phyloP scores from a whole-genome alignment of 1,140 invertebrate species.

The Sminthurides bifidus region DNA sequence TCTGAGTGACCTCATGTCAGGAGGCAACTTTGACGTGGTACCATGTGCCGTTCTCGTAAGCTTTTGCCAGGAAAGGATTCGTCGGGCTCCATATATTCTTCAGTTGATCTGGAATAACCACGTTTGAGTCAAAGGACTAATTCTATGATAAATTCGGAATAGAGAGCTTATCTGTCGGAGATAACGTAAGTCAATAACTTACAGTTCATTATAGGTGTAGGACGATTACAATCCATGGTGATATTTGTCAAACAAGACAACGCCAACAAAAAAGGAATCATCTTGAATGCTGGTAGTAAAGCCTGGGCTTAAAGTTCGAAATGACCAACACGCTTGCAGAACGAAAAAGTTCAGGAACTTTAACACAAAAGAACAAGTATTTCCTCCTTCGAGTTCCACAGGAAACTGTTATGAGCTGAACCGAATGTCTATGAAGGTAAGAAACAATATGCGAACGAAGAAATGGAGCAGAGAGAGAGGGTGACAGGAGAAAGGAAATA shows the following conservation, averaged over 20 bases:
- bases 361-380: no score
- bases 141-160: neutral
- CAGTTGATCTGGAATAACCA: conserved; percentile 22
- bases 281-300: no score
- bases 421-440: no score
- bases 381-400: no score
- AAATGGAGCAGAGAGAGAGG: no score
- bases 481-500: no score
- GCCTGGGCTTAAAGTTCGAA: no score
- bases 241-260: conserved; percentile 24
- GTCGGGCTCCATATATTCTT: conserved; percentile 31
- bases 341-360: no score
- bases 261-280: conserved; percentile 23
- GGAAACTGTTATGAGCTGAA: no score
- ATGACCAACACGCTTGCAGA: no score
- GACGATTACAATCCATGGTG: conserved; percentile 13
- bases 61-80: conserved; percentile 20
- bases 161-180: neutral
- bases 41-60: conserved; percentile 21
- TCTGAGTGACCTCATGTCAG: conserved; percentile 10
- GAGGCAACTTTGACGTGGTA: conserved; percentile 5
- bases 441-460: no score
- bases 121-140: neutral
- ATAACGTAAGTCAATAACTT: conserved; percentile 4
- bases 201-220: conserved; percentile 24